Percentiles rank a stretch among this genome's conserved stretches.
phyloP scores from a whole-genome alignment of 2,797 vertebrate genomes.

The Sylvia borin region DNA sequence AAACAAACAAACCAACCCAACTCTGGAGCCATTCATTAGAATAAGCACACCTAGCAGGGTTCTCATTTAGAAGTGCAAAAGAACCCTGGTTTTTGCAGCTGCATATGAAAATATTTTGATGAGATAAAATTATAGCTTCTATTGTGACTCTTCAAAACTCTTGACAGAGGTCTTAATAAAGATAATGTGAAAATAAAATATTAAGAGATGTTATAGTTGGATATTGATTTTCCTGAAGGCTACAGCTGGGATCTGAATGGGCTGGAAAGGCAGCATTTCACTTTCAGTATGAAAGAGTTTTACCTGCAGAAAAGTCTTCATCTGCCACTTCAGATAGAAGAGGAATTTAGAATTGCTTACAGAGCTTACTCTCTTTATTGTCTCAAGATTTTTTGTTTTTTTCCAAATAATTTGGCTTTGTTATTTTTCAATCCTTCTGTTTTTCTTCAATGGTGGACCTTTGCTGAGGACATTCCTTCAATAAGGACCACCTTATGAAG shows the following conservation, averaged over 20 bases:
- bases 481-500: background rate
- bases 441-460: background rate
- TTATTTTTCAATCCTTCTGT: constrained; percentile 18
- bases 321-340: background rate
- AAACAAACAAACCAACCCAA: background rate
- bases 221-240: constrained; percentile 1
- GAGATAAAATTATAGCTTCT: background rate
- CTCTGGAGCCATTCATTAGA: background rate
- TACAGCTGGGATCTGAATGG: background rate
- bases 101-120: background rate
- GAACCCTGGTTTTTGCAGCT: background rate
- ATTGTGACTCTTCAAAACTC: background rate
- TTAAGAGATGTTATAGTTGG: background rate
- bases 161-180: background rate
- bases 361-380: background rate
- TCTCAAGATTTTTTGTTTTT: background rate
- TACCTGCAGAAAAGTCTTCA: background rate
- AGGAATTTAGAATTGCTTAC: background rate
- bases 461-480: background rate
- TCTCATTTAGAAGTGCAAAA: background rate
- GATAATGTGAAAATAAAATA: constrained; percentile 9
- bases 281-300: background rate
- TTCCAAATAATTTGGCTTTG: background rate
- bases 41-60: background rate
- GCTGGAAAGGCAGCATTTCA: constrained; percentile 29